A percentile compares a stretch with the other conserved stretches of the same genome.
Conservation (phyloP, 2,888 invertebrate genomes). For the Sminthurides aquaticus region DNA sequence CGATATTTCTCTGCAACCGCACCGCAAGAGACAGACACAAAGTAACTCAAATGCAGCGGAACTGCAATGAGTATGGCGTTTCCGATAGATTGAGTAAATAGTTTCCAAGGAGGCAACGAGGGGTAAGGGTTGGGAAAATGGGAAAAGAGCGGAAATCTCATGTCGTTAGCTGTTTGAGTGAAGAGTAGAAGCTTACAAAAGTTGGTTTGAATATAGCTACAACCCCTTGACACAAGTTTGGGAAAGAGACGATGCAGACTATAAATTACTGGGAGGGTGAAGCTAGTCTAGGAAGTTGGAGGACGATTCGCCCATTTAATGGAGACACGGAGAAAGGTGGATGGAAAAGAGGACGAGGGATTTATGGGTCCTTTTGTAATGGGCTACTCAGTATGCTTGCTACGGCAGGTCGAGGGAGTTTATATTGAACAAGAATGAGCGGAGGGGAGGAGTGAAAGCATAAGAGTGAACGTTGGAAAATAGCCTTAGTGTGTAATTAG, state of each 20-base stretch:
- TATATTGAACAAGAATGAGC: too few relatives aligned
- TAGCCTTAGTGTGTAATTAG: background rate
- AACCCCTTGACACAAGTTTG: background rate
- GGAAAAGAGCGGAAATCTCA: background rate
- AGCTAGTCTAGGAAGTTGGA: background rate
- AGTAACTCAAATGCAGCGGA: slow-evolving; percentile 7
- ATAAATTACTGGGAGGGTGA: background rate
- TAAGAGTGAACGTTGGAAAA: background rate
- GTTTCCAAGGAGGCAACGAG: too few relatives aligned
- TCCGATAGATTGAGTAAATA: slow-evolving; percentile 2
- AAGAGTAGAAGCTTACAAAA: background rate
- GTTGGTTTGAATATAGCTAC: background rate
- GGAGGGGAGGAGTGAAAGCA: too few relatives aligned
- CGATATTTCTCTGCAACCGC: too few relatives aligned
- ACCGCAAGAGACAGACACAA: too few relatives aligned
- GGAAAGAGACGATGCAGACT: background rate
- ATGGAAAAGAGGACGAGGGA: too few relatives aligned
- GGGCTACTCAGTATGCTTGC: too few relatives aligned
- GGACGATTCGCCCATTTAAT: background rate
- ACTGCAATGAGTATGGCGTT: background rate
- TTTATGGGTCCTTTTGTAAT: too few relatives aligned
- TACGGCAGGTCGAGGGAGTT: too few relatives aligned
- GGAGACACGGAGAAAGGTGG: background rate
- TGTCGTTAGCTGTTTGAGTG: background rate
- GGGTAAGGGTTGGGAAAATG: background rate